Percentiles rank a stretch among this genome's conserved stretches.
These are phyloP conservation scores for Tachuris rubrigastra DNA, from an alignment of 2,113 vertebrate species.

Conservation along the genomic window DNA sequence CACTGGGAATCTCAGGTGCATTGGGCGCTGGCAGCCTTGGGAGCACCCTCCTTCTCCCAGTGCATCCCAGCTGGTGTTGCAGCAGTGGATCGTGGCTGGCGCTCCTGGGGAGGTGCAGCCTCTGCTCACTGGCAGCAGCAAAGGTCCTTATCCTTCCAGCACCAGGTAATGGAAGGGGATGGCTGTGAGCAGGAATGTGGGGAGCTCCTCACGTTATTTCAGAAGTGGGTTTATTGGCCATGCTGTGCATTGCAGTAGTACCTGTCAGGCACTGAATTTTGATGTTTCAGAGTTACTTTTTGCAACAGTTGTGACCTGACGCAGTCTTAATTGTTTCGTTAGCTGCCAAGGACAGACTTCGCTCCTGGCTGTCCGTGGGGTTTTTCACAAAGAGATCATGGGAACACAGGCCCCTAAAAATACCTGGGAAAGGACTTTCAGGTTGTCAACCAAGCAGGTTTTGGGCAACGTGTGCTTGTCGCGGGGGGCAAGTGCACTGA, in stretches of 20 bases:
- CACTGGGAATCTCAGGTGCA: not conserved
- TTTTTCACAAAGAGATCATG: not conserved
- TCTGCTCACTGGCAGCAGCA: not conserved
- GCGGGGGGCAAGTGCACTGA: not conserved
- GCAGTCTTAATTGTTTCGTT: not conserved
- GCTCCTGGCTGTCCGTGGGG: not conserved
- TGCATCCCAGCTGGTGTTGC: not conserved
- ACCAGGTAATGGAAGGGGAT: no score
- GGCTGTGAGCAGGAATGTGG: not conserved
- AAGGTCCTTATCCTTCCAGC: not conserved
- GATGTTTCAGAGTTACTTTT: not conserved
- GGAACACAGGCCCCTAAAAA: not conserved
- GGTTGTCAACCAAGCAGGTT: not conserved
- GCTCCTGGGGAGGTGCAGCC: not conserved
- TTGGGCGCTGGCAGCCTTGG: rapidly evolving
- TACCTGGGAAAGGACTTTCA: rapidly evolving
- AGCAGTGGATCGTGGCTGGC: not conserved
- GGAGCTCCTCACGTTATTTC: not conserved
- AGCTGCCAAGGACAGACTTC: not conserved
- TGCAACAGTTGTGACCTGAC: constrained; percentile 11
- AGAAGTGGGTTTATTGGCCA: not conserved
- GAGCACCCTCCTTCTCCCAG: not conserved
- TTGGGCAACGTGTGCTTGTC: not conserved
- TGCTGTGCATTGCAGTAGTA: not conserved
- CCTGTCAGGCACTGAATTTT: not conserved